These are phyloP conservation scores for Shinisaurus crocodilurus DNA, from an alignment of 2,113 vertebrate genomes.

Conservation along the genomic window DNA sequence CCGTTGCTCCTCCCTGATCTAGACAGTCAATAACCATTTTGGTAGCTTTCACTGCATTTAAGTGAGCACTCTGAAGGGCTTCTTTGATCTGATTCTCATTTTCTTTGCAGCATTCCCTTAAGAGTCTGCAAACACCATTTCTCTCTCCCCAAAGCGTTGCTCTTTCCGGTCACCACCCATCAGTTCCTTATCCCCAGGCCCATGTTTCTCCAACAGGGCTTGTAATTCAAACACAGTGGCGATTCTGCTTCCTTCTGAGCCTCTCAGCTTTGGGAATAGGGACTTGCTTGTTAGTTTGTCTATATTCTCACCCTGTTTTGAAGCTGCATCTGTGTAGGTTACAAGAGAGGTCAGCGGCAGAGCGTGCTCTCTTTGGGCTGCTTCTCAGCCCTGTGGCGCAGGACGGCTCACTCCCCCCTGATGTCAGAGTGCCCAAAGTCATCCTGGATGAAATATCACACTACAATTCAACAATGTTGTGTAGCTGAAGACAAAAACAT, in stretches of 20 bases:
- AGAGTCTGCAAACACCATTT: conserved; percentile 54
- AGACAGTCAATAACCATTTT: conserved; percentile 11
- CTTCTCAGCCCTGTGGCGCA: background rate
- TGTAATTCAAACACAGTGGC: conserved; percentile 47
- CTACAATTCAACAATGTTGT: fast-evolving
- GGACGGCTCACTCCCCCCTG: background rate
- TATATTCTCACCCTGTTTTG: conserved; percentile 23
- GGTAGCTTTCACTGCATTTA: conserved; percentile 46
- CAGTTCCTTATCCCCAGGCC: conserved; percentile 50
- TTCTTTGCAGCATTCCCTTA: conserved; percentile 64
- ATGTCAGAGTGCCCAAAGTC: background rate
- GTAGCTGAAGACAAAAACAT: fast-evolving
- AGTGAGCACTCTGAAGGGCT: conserved; percentile 60
- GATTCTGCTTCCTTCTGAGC: conserved; percentile 51
- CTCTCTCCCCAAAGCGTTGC: conserved; percentile 56
- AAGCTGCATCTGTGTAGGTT: background rate
- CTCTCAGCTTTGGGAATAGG: background rate
- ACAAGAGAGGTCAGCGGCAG: background rate
- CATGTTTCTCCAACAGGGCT: conserved; percentile 67
- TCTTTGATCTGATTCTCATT: conserved; percentile 60
- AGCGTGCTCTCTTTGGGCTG: background rate
- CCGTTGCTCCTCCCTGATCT: background rate
- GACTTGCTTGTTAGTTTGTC: conserved; percentile 25
- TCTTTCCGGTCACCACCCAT: conserved; percentile 49
- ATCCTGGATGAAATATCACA: background rate